phyloP scores from a whole-genome alignment of 2,888 invertebrate species.

The Plagiodera versicolora region DNA sequence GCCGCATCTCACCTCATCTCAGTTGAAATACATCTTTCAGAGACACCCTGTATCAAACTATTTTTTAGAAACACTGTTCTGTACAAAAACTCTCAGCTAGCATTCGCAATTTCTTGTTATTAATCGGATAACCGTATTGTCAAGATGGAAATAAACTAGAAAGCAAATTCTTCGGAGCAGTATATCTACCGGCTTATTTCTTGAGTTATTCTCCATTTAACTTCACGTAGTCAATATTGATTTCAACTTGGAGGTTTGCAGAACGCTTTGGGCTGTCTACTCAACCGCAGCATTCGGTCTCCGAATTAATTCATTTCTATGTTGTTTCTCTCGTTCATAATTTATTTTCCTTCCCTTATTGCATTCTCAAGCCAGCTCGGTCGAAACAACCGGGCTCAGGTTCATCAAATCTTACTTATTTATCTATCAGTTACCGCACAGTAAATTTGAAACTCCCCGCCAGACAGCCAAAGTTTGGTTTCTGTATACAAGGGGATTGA shows the following conservation, averaged over 20 bases:
- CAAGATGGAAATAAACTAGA: too few species aligned
- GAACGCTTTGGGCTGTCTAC: not conserved
- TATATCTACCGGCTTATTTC: not conserved
- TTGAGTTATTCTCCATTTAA: not conserved
- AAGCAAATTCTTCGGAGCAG: not conserved
- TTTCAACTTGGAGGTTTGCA: not conserved
- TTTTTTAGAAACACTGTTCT: too few species aligned
- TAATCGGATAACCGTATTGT: too few species aligned
- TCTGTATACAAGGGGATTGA: too few species aligned
- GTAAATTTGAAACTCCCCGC: too few species aligned
- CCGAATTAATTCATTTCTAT: not conserved
- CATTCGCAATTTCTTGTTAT: too few species aligned
- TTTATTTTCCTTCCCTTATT: not conserved
- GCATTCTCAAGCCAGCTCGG: not conserved
- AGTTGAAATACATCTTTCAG: too few species aligned
- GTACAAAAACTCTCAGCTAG: too few species aligned
- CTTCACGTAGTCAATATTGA: not conserved
- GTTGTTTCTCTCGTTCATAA: not conserved
- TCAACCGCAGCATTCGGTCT: not conserved
- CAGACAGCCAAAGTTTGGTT: too few species aligned
- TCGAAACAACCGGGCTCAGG: not conserved
- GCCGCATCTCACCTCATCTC: too few species aligned
- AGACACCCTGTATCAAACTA: too few species aligned
- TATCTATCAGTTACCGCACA: not conserved
- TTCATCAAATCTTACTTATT: not conserved